These are phyloP conservation scores for Stenoptilia bipunctidactyla DNA, from an alignment of 2,888 invertebrate genomes.

Conservation along the genomic window DNA sequence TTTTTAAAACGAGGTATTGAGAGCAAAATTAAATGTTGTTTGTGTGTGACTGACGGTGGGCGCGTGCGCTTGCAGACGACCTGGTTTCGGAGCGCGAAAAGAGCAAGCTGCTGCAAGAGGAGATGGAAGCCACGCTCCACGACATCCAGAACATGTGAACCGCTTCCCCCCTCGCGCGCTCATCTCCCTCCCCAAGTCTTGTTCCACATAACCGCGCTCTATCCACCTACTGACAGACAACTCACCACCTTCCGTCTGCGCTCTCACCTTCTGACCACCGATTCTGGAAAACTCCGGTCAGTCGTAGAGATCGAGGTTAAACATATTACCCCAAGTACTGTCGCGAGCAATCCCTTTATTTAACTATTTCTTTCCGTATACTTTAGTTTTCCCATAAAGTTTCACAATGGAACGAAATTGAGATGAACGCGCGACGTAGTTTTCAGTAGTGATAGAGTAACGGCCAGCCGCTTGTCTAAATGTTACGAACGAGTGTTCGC, in stretches of 20 bases:
- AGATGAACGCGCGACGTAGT: slow-evolving; percentile 47
- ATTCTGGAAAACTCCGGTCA: too few species aligned
- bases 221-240: neutral
- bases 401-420: slow-evolving; percentile 16
- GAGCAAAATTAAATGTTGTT: slow-evolving; percentile 26
- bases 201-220: slow-evolving; percentile 21
- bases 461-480: slow-evolving; percentile 64
- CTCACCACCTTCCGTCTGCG: neutral
- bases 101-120: slow-evolving; percentile 96
- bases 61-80: slow-evolving; percentile 85
- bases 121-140: slow-evolving; percentile 98
- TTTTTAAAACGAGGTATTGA: slow-evolving; percentile 14
- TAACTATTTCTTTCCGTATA: slow-evolving; percentile 1
- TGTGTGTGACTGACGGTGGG: slow-evolving; percentile 58
- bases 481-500: slow-evolving; percentile 58
- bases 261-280: too few species aligned
- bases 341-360: slow-evolving; percentile 3
- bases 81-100: slow-evolving; percentile 94
- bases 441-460: slow-evolving; percentile 58
- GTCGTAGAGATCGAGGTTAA: too few species aligned
- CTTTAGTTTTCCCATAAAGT: neutral
- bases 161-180: slow-evolving; percentile 29
- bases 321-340: too few species aligned
- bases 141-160: slow-evolving; percentile 99
- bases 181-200: slow-evolving; percentile 22